Evolutionary conservation across 2,888 invertebrate genomes (phyloP), one percentile per base, ranked within the genome.

Genomic region (Choristoneura rosaceana): DNA sequence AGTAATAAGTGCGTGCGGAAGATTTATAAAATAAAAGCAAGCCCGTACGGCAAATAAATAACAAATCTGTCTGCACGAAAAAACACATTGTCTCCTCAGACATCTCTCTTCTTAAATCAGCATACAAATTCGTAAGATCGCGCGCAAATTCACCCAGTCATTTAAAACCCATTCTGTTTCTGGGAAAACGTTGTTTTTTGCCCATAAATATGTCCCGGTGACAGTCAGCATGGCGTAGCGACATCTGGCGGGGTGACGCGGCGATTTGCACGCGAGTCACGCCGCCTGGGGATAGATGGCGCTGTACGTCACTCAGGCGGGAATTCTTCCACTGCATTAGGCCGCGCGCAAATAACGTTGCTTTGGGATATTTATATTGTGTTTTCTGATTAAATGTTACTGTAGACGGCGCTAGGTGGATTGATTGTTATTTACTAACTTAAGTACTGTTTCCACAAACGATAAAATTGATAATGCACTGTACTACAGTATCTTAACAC

Each of bases 91-190:
- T 84, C 83, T 82, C 81, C 81, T 82, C 84, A 88, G 86, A 89
- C 88, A 87, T 89, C 89, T 89, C 87, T 89, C 90, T 90, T 84
- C 88, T 87, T 90, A 89, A 90, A 90, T 91, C 90, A 90, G 87
- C 89, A 90, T 90, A 90, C 90, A 91, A 90, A 91, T 90, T 91
- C 90, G 90, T 87, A 89, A 90, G 88, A 90, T 91, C 90, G 87
- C 89, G 86, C 85, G 84, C 90, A 91, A 91, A 93, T 91, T 92
- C 91, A 88, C 89, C 85, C 83, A 90, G 90, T 92, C 92, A 93
- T 92, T 92, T 92, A 90, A 91, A 90, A 90, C 82, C 90, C 90
- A 90, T 91, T 90, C 87, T 87, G 88, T 90, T 90, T 89, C 86
- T 85, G 86, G 79, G 82, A 82, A 86, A 85, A 86, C 84, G 86